Evolutionary conservation across 2,113 vertebrate species (phyloP).

Genomic region (Megalops atlanticus): DNA sequence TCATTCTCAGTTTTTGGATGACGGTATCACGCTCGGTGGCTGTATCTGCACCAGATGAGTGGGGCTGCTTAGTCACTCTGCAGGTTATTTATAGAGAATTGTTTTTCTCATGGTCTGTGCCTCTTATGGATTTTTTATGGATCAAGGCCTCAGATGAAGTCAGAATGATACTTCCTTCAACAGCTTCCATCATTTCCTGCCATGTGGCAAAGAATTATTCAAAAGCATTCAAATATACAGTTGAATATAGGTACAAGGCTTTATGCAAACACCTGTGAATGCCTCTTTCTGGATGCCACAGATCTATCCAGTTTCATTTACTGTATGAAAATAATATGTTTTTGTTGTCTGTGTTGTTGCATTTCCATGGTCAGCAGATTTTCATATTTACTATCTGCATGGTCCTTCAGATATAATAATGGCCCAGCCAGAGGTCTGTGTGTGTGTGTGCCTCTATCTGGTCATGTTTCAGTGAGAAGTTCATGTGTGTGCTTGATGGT

Average conservation of each 20-base stretch:
- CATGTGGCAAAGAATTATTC: not conserved
- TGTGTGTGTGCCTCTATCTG: not conserved
- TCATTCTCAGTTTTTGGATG: not conserved
- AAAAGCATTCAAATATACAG: not conserved
- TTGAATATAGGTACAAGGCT: not conserved
- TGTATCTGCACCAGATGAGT: not conserved
- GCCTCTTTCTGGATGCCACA: too few relatives aligned
- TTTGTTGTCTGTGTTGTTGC: too few relatives aligned
- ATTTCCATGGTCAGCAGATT: too few relatives aligned
- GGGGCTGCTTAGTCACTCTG: not conserved
- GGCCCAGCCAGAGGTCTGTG: too few relatives aligned
- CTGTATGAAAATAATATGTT: too few relatives aligned
- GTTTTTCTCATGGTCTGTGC: not conserved
- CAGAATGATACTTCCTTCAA: not conserved
- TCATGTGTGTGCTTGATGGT: not conserved
- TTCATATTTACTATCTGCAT: too few relatives aligned
- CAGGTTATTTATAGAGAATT: constrained; percentile 13
- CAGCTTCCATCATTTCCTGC: not conserved
- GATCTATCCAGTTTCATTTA: not conserved
- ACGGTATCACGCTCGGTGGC: not conserved
- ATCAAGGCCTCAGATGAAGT: not conserved
- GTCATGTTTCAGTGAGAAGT: too few relatives aligned
- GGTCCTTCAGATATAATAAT: too few relatives aligned
- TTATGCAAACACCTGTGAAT: not conserved
- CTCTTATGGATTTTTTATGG: not conserved